phyloP scores from a whole-genome alignment of 2,113 vertebrate genomes.

The Thermophis baileyi region DNA sequence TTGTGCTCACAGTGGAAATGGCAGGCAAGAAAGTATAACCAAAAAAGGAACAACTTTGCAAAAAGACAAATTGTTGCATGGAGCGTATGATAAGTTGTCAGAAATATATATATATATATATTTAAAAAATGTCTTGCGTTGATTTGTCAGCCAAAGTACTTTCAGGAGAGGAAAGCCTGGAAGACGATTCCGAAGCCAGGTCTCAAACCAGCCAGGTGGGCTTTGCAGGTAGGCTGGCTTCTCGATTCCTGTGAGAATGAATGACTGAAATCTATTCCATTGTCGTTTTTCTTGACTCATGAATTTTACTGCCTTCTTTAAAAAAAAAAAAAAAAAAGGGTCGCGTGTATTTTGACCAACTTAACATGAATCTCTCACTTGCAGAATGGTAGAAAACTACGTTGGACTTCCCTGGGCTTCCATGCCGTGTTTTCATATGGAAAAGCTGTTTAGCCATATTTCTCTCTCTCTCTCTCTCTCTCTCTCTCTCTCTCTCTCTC shows the following conservation, averaged over 20 bases:
- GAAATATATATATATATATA: not conserved
- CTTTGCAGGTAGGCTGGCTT: conserved; percentile 76
- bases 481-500: no score
- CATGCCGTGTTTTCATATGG: not conserved
- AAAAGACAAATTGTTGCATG: not conserved
- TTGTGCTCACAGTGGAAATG: not conserved
- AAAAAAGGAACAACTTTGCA: not conserved
- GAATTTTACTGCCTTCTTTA: not conserved
- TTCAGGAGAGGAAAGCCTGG: conserved; percentile 84
- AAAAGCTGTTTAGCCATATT: not conserved
- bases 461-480: no score
- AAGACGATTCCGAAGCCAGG: conserved; percentile 85
- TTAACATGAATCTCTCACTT: not conserved
- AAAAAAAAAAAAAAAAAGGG: not conserved
- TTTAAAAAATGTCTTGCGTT: not conserved
- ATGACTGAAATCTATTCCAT: not conserved
- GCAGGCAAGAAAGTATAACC: not conserved
- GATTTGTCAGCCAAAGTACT: conserved; percentile 82
- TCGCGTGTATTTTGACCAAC: not conserved
- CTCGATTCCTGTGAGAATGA: not conserved
- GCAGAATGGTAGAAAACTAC: not conserved
- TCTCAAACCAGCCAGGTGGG: conserved; percentile 79
- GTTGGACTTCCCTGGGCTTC: not conserved
- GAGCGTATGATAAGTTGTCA: not conserved
- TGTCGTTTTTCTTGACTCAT: not conserved